A percentile compares a stretch with the other conserved stretches of the same genome.
These are phyloP conservation scores for Bruchidius siliquastri DNA, from an alignment of 2,888 invertebrate species.

Conservation along the genomic window DNA sequence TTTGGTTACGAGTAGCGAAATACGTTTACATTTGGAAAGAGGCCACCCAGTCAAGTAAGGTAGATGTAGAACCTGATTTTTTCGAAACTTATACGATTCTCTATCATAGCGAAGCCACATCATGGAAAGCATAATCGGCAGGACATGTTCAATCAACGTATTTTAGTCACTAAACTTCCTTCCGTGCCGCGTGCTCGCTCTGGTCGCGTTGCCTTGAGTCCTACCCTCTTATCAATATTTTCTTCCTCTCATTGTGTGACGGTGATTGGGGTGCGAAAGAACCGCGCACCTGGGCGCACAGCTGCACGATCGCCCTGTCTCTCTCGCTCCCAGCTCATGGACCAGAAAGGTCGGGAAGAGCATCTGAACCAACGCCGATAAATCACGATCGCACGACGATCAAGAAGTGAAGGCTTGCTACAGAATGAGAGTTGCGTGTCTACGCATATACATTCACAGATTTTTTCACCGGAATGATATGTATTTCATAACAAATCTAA, in stretches of 20 bases:
- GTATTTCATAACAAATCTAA: too few species aligned
- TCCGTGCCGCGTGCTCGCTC: constrained; percentile 11
- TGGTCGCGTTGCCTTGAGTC: constrained; percentile 5
- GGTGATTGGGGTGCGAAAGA: constrained; percentile 41
- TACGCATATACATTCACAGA: not conserved
- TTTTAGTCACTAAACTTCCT: not conserved
- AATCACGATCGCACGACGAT: not conserved
- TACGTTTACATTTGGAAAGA: too few species aligned
- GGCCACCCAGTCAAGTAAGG: too few species aligned
- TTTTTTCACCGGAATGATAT: too few species aligned
- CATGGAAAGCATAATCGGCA: not conserved
- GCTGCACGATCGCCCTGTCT: constrained; percentile 35
- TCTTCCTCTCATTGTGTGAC: constrained; percentile 42
- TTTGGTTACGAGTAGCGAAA: too few species aligned
- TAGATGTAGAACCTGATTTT: too few species aligned
- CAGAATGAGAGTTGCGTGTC: not conserved
- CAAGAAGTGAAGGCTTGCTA: not conserved
- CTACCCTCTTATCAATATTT: constrained; percentile 36
- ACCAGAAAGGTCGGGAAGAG: not conserved
- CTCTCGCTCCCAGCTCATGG: not conserved
- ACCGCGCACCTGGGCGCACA: constrained; percentile 48
- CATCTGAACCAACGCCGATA: not conserved
- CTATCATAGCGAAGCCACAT: too few species aligned
- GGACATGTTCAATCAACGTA: not conserved
- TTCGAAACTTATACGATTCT: too few species aligned